Base-by-base conservation (phyloP, 2,113 vertebrate genomes). In the Pycnonotus jocosus region DNA sequence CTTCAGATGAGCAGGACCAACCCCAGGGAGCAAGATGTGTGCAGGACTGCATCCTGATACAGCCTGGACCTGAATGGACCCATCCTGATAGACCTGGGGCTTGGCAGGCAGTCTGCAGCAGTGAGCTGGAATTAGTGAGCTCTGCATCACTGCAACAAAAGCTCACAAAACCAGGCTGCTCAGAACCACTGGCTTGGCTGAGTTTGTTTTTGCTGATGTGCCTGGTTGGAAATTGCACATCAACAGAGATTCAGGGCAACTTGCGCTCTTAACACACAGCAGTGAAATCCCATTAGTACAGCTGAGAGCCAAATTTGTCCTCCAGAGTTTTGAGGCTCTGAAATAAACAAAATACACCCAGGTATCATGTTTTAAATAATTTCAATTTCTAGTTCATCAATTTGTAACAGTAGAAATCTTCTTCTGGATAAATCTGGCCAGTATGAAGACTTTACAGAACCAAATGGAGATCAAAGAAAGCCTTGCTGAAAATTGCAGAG, bases 401-500 rank as follows among this genome's bases (percentile, higher is more conserved):
- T 95, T 89, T 95, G 72, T 68, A 92, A 81, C 61, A 87, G 65
- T 3, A 91, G 53, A 94, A 93, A 85, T 60, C 73, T 79, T 87
- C 92, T 89, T 93, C 65, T 71, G 80, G 77, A 77, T 92, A 92
- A 91, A 87, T 69, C 47, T 81, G 88, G 72, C 69, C 83, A 82
- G 77, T 64, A n/a, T 0, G 4, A 93, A 87, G 76, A 94, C 72
- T 94, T 89, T 38, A 84, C 40, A 95, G 69, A 84, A 93, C 85
- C 37, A 92, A 97, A 94, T 24, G 48, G 70, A 93, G 83, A 96
- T 92, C 96, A 95, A 96, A 95, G 83, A 84, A 95, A 92, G 53
- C 65, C 83, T 71, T 53, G 61, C 77, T 91, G 65, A 81, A 95
- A 95, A 96, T 95, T 91, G 88, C 69, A 84, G 73, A 81, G 57